Conservation (phyloP, 2,113 vertebrate genomes). For the Gorsachius goisagi region DNA sequence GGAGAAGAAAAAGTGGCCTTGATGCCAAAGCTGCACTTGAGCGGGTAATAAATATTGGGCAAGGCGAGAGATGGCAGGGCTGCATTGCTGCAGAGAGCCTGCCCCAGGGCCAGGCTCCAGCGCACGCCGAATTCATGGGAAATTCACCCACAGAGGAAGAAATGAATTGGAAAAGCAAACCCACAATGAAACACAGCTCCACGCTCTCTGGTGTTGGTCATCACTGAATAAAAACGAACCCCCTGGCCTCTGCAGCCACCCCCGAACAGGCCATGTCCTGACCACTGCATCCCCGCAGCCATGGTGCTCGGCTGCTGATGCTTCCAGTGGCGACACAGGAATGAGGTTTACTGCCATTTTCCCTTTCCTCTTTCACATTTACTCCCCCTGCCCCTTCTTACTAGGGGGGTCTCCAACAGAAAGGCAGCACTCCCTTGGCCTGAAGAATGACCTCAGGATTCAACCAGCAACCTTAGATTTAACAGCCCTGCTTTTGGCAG, state of each 20-base stretch:
- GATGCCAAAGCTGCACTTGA: neutral
- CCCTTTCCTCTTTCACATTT: neutral
- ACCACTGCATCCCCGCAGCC: neutral
- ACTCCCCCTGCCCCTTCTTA: neutral
- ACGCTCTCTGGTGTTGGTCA: neutral
- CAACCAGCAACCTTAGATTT: neutral
- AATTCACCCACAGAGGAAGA: neutral
- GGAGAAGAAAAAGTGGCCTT: neutral
- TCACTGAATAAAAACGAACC: neutral
- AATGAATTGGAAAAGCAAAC: neutral
- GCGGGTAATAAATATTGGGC: neutral
- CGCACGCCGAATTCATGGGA: neutral
- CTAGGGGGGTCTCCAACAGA: neutral
- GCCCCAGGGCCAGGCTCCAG: neutral
- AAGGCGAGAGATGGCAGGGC: neutral
- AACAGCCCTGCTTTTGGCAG: neutral
- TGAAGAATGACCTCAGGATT: neutral
- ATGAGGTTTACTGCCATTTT: neutral
- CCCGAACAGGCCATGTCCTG: neutral
- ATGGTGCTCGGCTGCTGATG: neutral
- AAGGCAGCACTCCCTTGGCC: fast-evolving
- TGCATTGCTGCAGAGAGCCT: neutral
- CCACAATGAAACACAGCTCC: neutral
- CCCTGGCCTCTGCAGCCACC: neutral
- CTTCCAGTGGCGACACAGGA: neutral